phyloP scores from a whole-genome alignment of 2,797 vertebrate species.

The Hybognathus amarus region DNA sequence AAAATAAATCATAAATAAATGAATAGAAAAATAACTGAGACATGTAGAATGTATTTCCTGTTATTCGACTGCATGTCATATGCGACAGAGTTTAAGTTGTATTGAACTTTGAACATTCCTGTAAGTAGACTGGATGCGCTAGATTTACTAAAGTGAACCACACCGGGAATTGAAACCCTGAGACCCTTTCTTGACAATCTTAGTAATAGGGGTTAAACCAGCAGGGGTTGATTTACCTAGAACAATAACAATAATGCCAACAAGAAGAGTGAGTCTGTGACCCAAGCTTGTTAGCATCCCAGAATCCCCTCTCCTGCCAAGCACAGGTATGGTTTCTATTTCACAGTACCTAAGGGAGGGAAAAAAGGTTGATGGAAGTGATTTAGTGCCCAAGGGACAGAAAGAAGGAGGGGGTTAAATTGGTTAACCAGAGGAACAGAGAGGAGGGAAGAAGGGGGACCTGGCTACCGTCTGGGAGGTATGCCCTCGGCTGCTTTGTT shows the following conservation, averaged over 20 bases:
- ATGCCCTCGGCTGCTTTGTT: constrained; percentile 23
- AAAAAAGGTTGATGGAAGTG: constrained; percentile 37
- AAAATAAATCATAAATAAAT: neutral
- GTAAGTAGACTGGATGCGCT: neutral
- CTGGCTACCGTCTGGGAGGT: constrained; percentile 43
- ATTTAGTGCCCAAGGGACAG: constrained; percentile 47
- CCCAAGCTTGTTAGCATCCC: constrained; percentile 70
- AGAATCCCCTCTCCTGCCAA: constrained; percentile 41
- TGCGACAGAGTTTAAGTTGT: neutral
- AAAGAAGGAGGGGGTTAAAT: constrained; percentile 40
- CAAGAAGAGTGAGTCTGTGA: constrained; percentile 70
- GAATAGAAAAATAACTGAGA: neutral
- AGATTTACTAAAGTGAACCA: constrained; percentile 9
- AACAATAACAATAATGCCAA: constrained; percentile 75
- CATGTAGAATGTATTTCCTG: neutral
- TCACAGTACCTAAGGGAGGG: constrained; percentile 41
- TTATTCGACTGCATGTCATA: neutral
- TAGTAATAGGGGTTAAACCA: constrained; percentile 17
- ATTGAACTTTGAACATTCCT: neutral
- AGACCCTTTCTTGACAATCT: constrained; percentile 25
- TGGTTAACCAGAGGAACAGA: constrained; percentile 44
- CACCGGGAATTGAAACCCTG: neutral
- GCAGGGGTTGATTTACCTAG: constrained; percentile 74
- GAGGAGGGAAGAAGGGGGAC: constrained; percentile 1
- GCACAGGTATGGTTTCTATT: constrained; percentile 54